Conservation (phyloP, 2,888 invertebrate genomes). For the Campopleginae sp. region DNA sequence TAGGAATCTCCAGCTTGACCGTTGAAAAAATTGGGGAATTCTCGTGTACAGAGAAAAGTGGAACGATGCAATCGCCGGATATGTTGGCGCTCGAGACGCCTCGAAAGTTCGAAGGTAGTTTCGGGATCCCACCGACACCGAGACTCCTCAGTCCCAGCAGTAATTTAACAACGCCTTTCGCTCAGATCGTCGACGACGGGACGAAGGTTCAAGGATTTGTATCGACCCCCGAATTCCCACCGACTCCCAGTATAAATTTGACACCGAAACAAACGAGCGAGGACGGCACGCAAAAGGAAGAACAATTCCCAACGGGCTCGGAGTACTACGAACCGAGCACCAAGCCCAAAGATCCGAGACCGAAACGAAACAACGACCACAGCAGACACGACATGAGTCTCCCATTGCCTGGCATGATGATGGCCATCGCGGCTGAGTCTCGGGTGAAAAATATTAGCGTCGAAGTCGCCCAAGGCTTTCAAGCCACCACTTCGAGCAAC, state of each 20-base stretch:
- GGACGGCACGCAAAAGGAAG: slow-evolving; percentile 70
- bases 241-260: slow-evolving; percentile 79
- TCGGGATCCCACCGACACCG: slow-evolving; percentile 80
- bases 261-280: slow-evolving; percentile 77
- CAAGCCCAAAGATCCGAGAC: slow-evolving; percentile 66
- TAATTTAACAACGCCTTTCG: slow-evolving; percentile 73
- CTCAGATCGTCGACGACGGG: slow-evolving; percentile 73
- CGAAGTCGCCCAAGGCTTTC: slow-evolving; percentile 45
- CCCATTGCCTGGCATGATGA: slow-evolving; percentile 57
- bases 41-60: slow-evolving; percentile 44
- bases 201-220: slow-evolving; percentile 77
- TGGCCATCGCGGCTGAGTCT: slow-evolving; percentile 24
- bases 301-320: slow-evolving; percentile 71
- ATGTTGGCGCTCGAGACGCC: slow-evolving; percentile 79
- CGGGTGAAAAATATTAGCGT: slow-evolving; percentile 33
- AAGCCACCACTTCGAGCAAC: slow-evolving; percentile 55
- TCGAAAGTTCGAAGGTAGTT: slow-evolving; percentile 73
- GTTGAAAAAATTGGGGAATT: slow-evolving; percentile 69
- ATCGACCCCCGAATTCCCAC: slow-evolving; percentile 81
- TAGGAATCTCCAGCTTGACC: slow-evolving; percentile 52
- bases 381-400: slow-evolving; percentile 64
- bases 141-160: slow-evolving; percentile 78
- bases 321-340: slow-evolving; percentile 78
- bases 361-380: slow-evolving; percentile 50
- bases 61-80: slow-evolving; percentile 65